Percentiles rank a stretch among this genome's conserved stretches.
Conservation (phyloP, 2,888 invertebrate genomes). For the Osmoderma eremita region DNA sequence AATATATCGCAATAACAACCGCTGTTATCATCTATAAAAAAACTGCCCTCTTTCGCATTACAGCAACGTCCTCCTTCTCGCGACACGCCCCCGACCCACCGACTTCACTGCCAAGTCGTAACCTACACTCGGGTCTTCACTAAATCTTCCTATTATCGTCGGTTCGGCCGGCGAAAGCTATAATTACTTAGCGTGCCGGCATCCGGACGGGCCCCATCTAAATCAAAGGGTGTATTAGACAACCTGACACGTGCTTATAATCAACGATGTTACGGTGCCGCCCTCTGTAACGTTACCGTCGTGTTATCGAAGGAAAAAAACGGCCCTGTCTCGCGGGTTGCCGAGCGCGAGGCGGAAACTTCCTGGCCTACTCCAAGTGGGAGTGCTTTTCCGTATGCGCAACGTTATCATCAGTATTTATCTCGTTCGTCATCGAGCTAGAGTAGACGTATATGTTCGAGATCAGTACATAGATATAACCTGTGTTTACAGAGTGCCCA, state of each 20-base stretch:
- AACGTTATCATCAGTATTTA: no score
- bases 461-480: no score
- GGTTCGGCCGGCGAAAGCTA: constrained; percentile 27
- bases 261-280: constrained; percentile 27
- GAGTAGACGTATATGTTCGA: no score
- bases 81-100: no score
- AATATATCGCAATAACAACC: no score
- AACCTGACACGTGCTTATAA: constrained; percentile 42
- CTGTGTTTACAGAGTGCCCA: no score
- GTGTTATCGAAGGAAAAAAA: constrained; percentile 15
- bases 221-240: constrained; percentile 38
- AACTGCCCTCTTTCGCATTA: background rate
- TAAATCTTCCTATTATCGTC: constrained; percentile 27
- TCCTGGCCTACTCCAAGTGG: constrained; percentile 23
- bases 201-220: constrained; percentile 29
- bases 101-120: no score
- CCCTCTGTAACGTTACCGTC: constrained; percentile 13
- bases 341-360: constrained; percentile 32
- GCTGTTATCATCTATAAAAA: background rate
- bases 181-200: constrained; percentile 30
- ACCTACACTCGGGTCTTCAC: constrained; percentile 6
- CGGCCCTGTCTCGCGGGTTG: constrained; percentile 26
- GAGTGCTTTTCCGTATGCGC: constrained; percentile 24
- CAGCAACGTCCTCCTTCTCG: no score
- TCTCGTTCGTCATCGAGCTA: no score